phyloP scores from a whole-genome alignment of 92 coral and sea anemone species.

The Palythoa grandiflora region DNA sequence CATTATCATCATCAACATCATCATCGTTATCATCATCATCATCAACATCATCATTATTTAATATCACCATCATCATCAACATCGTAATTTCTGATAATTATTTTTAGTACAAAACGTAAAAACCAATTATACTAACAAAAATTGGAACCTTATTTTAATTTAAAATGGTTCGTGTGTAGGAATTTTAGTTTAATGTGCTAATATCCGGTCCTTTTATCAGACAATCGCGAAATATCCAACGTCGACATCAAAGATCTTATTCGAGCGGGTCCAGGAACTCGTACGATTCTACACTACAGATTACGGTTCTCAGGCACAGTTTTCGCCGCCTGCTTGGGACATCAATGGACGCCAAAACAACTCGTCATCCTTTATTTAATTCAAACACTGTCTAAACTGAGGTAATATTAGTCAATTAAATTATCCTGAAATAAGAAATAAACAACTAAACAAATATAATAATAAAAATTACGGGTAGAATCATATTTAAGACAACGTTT shows the following conservation, averaged over 20 bases:
- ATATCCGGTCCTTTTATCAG: conserved; percentile 41
- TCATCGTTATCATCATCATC: too few species aligned
- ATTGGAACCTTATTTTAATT: not conserved
- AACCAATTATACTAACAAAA: too few species aligned
- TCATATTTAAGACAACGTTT: too few species aligned
- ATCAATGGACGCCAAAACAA: conserved; percentile 35
- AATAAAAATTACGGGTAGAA: too few species aligned
- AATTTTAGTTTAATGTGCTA: conserved; percentile 12
- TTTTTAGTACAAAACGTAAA: too few species aligned
- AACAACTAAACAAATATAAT: too few species aligned
- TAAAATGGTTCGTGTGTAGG: not conserved
- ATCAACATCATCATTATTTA: too few species aligned
- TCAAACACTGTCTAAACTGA: conserved; percentile 29
- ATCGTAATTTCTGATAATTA: too few species aligned
- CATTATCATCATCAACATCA: too few species aligned
- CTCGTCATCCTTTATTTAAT: not conserved
- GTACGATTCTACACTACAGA: conserved; percentile 2
- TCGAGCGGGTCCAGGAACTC: conserved; percentile 18
- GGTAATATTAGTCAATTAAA: not conserved
- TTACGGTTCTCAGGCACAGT: conserved; percentile 43
- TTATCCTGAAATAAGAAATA: not conserved
- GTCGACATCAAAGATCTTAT: conserved; percentile 19
- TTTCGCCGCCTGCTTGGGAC: conserved; percentile 48
- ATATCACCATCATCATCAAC: too few species aligned
- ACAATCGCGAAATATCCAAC: conserved; percentile 32